Evolutionary conservation across 2,888 invertebrate genomes (phyloP).

Genomic region (Hypomecis punctinalis): DNA sequence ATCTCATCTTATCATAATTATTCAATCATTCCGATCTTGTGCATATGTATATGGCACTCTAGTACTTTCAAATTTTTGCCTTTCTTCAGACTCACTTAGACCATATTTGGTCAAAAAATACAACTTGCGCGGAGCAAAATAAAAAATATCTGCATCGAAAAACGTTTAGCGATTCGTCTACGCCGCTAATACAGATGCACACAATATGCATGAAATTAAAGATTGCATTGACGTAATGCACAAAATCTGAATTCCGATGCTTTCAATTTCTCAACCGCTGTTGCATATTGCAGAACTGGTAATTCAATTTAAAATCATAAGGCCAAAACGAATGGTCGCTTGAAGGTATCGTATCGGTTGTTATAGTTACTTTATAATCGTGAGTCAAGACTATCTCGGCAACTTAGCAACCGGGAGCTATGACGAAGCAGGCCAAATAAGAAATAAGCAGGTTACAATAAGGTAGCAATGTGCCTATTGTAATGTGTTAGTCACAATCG

Average conservation of each 20-base stretch:
- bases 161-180: neutral
- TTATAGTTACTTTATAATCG: slow-evolving; percentile 5
- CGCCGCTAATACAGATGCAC: neutral
- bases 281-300: slow-evolving; percentile 17
- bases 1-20: no score
- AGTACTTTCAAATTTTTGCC: no score
- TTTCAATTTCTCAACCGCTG: slow-evolving; percentile 18
- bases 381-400: slow-evolving; percentile 10
- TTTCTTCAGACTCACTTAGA: no score
- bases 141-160: no score
- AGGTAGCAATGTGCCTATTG: slow-evolving; percentile 29
- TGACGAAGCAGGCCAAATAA: slow-evolving; percentile 30
- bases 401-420: slow-evolving; percentile 18
- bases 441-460: slow-evolving; percentile 15
- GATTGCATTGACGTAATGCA: slow-evolving; percentile 4
- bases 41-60: no score
- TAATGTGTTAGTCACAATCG: slow-evolving; percentile 36
- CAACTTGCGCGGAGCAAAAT: no score
- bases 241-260: slow-evolving; percentile 13
- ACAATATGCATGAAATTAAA: slow-evolving; percentile 26
- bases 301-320: slow-evolving; percentile 26
- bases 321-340: slow-evolving; percentile 21
- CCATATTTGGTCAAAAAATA: no score
- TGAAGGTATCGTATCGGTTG: slow-evolving; percentile 6
- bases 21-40: no score